phyloP scores from a whole-genome alignment of 2,797 vertebrate species.

The Myotis findleyi region DNA sequence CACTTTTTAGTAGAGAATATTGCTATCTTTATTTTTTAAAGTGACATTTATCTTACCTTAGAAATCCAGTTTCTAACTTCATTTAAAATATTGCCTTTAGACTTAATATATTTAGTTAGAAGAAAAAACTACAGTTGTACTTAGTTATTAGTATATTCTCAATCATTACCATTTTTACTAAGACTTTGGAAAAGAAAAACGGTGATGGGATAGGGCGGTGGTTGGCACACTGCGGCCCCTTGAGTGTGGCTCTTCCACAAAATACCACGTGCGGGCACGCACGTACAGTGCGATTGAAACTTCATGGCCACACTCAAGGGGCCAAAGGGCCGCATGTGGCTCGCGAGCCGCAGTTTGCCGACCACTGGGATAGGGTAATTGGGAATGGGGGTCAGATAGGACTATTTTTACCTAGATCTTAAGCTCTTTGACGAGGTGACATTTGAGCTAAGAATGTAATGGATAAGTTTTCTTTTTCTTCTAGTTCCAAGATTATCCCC shows the following conservation, averaged over 20 bases:
- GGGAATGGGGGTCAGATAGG: neutral
- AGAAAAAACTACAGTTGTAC: neutral
- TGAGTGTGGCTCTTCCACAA: too few relatives aligned
- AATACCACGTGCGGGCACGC: too few relatives aligned
- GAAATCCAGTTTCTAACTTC: neutral
- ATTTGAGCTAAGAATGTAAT: conserved; percentile 61
- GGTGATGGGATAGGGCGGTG: neutral
- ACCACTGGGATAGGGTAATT: neutral
- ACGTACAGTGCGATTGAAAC: too few relatives aligned
- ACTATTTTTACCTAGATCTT: neutral
- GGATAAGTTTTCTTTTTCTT: conserved; percentile 81
- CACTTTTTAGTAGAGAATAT: neutral
- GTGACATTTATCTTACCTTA: conserved; percentile 2
- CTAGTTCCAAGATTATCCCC: conserved; percentile 89
- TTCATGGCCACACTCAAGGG: too few relatives aligned
- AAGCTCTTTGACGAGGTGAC: conserved; percentile 16
- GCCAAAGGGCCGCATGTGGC: too few relatives aligned
- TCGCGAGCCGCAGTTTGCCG: too few relatives aligned
- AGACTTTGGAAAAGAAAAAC: conserved; percentile 8
- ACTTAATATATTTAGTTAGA: neutral
- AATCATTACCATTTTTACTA: neutral
- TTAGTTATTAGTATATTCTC: conserved; percentile 7
- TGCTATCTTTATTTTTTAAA: neutral
- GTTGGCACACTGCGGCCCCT: too few relatives aligned
- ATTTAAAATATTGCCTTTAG: neutral